A percentile compares a stretch with the other conserved stretches of the same genome.
phyloP scores from a whole-genome alignment of 2,888 invertebrate species.

The Polydesmus complanatus region DNA sequence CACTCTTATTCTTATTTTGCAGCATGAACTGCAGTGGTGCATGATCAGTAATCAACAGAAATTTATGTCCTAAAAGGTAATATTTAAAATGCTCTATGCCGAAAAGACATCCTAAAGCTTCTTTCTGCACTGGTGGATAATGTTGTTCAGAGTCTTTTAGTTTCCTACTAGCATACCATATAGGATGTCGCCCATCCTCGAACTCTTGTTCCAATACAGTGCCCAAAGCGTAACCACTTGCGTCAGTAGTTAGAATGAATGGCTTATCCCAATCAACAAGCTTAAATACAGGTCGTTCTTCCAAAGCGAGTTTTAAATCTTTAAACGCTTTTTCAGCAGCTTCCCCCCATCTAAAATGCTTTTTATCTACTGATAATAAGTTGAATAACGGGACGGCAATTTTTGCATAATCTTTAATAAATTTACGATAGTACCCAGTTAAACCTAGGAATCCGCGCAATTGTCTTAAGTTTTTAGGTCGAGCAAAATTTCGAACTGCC shows the following conservation, averaged over 20 bases:
- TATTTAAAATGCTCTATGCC: no score
- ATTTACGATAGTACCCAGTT: not conserved
- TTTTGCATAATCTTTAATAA: constrained; percentile 5
- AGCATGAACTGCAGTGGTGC: no score
- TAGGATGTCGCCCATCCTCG: no score
- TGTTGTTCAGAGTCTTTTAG: no score
- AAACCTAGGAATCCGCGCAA: constrained; percentile 4
- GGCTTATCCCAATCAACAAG: not conserved
- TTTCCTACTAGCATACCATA: no score
- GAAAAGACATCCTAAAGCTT: no score
- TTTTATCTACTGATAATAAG: not conserved
- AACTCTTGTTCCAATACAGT: no score
- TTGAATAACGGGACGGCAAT: not conserved
- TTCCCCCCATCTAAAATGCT: not conserved
- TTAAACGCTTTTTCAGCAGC: not conserved
- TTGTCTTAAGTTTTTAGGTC: not conserved
- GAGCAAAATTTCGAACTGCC: not conserved
- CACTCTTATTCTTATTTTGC: no score
- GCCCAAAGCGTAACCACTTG: constrained; percentile 1
- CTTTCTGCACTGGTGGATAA: no score
- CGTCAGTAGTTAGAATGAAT: constrained; percentile 8
- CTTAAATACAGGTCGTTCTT: not conserved
- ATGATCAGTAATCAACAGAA: no score
- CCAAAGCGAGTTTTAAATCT: not conserved
- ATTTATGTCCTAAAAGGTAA: no score